Percentiles rank a stretch among this genome's conserved stretches.
Evolutionary conservation across 2,888 invertebrate species (phyloP).

Genomic region (Apamea crenata): DNA sequence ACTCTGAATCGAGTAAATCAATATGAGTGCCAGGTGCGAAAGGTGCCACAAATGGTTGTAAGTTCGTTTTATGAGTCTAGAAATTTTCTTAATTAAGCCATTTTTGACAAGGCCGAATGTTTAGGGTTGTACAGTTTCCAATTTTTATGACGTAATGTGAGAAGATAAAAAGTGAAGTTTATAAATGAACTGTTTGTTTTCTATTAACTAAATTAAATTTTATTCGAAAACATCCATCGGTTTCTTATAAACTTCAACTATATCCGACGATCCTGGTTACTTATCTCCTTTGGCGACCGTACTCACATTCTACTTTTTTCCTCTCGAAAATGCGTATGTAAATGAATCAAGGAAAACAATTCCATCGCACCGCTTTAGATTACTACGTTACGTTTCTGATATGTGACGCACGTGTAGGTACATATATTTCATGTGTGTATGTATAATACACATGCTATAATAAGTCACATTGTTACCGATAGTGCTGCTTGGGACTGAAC

Average conservation of each 20-base stretch:
- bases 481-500: constrained; percentile 5
- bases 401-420: constrained; percentile 41
- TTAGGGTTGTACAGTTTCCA: no score
- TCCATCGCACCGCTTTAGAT: background rate
- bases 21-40: constrained; percentile 44
- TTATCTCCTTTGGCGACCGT: no score
- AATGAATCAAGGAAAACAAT: constrained; percentile 6
- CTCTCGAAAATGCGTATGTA: background rate
- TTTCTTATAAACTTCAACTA: no score
- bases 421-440: background rate
- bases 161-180: no score
- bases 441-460: background rate
- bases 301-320: background rate
- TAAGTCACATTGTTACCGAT: constrained; percentile 35
- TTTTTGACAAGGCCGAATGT: constrained; percentile 9
- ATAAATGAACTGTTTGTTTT: no score
- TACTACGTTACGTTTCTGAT: constrained; percentile 29
- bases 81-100: background rate
- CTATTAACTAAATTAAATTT: no score
- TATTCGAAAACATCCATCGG: no score
- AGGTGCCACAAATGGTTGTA: background rate
- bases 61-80: background rate
- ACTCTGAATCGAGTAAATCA: constrained; percentile 30
- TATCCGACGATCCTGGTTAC: no score
- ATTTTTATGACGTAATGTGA: background rate